A percentile compares a stretch with the other conserved stretches of the same genome.
Evolutionary conservation across 2,888 invertebrate genomes (phyloP).

Genomic region (Eubasilissa splendida): DNA sequence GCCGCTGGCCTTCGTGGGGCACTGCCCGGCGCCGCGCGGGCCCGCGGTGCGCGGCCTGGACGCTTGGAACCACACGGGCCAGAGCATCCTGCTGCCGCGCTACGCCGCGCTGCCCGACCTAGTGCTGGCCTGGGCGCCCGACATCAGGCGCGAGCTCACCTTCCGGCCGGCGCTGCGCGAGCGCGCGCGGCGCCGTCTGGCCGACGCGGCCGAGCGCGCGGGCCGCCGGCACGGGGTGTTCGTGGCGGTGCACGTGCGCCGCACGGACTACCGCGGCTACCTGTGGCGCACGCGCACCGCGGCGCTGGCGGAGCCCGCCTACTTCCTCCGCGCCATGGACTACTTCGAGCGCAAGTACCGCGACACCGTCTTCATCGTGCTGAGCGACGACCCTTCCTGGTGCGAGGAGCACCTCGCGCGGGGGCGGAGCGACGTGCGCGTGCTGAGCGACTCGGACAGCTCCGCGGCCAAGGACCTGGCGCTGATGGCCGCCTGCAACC

Average conservation of each 20-base stretch:
- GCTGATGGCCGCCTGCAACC: constrained; percentile 69
- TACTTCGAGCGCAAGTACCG: constrained; percentile 66
- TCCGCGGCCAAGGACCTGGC: constrained; percentile 69
- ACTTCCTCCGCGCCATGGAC: constrained; percentile 66
- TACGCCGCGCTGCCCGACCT: constrained; percentile 72
- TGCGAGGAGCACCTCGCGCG: constrained; percentile 64
- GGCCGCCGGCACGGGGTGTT: constrained; percentile 47
- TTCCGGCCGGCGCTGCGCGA: constrained; percentile 68
- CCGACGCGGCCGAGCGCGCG: constrained; percentile 61
- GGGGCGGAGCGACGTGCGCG: constrained; percentile 63
- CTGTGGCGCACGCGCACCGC: constrained; percentile 70
- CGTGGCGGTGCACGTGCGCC: constrained; percentile 73
- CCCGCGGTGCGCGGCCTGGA: constrained; percentile 69
- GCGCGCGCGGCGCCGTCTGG: constrained; percentile 67
- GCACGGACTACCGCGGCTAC: constrained; percentile 73
- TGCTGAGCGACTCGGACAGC: constrained; percentile 63
- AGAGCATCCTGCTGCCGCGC: constrained; percentile 72
- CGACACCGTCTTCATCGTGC: constrained; percentile 66
- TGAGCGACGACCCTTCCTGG: constrained; percentile 70
- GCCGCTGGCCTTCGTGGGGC: constrained; percentile 71
- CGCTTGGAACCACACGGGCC: constrained; percentile 73
- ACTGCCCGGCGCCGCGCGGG: constrained; percentile 69
- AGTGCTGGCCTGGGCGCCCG: constrained; percentile 72
- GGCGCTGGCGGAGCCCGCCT: constrained; percentile 64
- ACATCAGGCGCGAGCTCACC: constrained; percentile 72